Base-by-base conservation (phyloP, 2,797 vertebrate species). In the Tadarida brasiliensis region DNA sequence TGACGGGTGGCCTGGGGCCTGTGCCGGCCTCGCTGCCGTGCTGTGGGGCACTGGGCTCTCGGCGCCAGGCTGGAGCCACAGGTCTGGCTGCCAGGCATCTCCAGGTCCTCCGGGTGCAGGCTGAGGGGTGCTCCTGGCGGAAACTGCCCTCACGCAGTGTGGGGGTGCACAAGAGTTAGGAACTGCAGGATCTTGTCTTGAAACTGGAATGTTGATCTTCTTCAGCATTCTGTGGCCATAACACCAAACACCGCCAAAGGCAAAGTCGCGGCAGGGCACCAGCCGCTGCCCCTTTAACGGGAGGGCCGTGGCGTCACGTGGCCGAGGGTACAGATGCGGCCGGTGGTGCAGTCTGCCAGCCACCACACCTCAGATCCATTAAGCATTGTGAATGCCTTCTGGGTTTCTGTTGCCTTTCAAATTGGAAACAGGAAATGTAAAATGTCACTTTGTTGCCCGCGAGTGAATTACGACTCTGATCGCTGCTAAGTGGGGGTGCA, bases 381-480 rank as follows among this genome's bases (percentile, higher is more conserved):
- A 84, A 90, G 59, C 59, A 10, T 26, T 30, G 19, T 84, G 70
- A 70, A 71, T 89, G 54, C 49, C 20, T 19, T n/a, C 65, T 81
- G 65, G 54, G 24, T 77, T 81, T 76, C 51, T 68, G 82, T 68
- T 68, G 82, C 19, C 17, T 68, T 85, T 92, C 73, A 90, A 39
- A 82, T 87, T 81, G 94, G 57, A 33, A 65, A 77, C 39, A 15
- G 93, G 78, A 96, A 96, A 89, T 87, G 81, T 63, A 61, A 77
- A 81, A 81, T 73, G 85, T 76, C 59, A 73, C 57, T 87, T 88
- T 67, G 67, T 70, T 94, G 88, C 76, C 54, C 57, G 5, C 87
- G 59, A 93, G 87, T 97, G 90, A 87, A 87, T 91, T 87, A 61
- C 80, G 77, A 59, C 71, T 83, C 39, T 91, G 81, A 94, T 90